phyloP scores from a whole-genome alignment of 1,140 invertebrate species.

The Bombus polaris region DNA sequence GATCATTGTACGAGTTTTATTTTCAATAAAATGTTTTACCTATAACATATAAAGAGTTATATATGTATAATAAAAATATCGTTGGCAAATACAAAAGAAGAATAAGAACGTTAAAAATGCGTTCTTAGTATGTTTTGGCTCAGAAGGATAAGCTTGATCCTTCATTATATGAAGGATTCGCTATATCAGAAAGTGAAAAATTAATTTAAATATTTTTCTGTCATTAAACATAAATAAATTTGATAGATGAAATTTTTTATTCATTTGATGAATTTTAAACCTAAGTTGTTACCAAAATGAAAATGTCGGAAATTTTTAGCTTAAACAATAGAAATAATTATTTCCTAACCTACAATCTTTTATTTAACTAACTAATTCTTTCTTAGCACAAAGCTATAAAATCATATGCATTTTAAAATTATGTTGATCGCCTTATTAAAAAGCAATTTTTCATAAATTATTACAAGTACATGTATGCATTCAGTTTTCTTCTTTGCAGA shows the following conservation, averaged over 20 bases:
- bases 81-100: not conserved
- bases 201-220: not conserved
- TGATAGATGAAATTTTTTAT: not conserved
- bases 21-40: too few relatives aligned
- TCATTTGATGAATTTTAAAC: not conserved
- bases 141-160: not conserved
- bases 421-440: not conserved
- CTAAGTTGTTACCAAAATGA: not conserved
- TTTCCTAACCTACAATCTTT: too few relatives aligned
- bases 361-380: too few relatives aligned
- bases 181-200: too few relatives aligned
- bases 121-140: not conserved
- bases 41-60: not conserved
- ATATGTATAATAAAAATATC: not conserved
- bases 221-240: not conserved
- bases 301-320: not conserved
- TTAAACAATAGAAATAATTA: not conserved
- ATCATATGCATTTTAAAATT: too few relatives aligned
- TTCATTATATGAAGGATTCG: too few relatives aligned
- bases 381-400: too few relatives aligned
- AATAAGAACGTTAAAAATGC: not conserved
- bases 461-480: not conserved
- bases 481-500: constrained; percentile 80
- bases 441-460: not conserved
- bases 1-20: too few relatives aligned